Evolutionary conservation across 2,888 invertebrate species (phyloP).

Genomic region (Hypercompe scribonia): DNA sequence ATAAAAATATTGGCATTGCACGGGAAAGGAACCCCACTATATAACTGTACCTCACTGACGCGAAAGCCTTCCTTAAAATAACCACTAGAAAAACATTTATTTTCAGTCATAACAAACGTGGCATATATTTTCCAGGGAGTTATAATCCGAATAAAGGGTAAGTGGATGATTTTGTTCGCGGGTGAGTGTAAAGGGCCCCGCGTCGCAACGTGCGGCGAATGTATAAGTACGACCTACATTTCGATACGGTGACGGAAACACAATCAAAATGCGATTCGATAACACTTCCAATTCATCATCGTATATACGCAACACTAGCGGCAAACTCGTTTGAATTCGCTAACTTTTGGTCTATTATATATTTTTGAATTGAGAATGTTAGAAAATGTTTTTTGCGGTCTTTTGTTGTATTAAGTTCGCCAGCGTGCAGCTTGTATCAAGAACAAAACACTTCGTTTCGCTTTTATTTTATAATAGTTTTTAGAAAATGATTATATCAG

Average conservation of each 20-base stretch:
- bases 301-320: conserved; percentile 60
- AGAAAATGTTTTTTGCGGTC: neutral
- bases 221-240: conserved; percentile 72
- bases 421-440: neutral
- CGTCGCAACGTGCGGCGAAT: conserved; percentile 72
- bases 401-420: neutral
- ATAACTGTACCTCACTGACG: neutral
- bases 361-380: conserved; percentile 7
- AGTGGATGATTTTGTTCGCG: conserved; percentile 74
- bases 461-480: too few species aligned
- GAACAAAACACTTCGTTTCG: neutral
- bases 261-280: conserved; percentile 80
- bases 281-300: conserved; percentile 74
- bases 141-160: conserved; percentile 67
- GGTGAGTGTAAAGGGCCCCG: conserved; percentile 60
- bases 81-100: conserved; percentile 30
- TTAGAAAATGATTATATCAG: too few species aligned
- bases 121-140: conserved; percentile 52
- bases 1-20: too few species aligned
- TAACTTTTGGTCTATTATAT: neutral
- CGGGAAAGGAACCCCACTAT: neutral
- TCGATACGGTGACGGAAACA: conserved; percentile 69
- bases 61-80: neutral
- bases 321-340: conserved; percentile 14
- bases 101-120: conserved; percentile 40